A percentile compares a stretch with the other conserved stretches of the same genome.
Evolutionary conservation across 2,113 vertebrate species (phyloP).

Genomic region (Zosterops japonicus): DNA sequence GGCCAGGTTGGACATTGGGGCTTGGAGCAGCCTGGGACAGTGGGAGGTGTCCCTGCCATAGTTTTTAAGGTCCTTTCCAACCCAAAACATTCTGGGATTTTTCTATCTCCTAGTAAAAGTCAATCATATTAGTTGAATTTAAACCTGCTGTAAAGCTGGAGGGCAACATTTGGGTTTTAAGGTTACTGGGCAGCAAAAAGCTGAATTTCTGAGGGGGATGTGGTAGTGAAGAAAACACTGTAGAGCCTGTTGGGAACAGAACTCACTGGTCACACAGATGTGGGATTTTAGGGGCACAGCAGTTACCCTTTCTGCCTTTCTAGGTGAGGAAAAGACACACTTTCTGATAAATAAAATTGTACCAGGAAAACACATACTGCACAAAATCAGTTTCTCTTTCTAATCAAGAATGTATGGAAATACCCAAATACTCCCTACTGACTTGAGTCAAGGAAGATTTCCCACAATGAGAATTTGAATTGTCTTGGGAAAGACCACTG

Average conservation of each 20-base stretch:
- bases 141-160: background rate
- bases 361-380: background rate
- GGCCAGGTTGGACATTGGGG: background rate
- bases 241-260: background rate
- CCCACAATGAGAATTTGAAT: background rate
- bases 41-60: background rate
- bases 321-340: background rate
- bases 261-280: background rate
- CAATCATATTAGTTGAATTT: background rate
- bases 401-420: background rate
- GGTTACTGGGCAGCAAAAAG: background rate
- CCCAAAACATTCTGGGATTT: background rate
- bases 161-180: background rate
- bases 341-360: background rate
- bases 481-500: background rate
- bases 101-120: background rate
- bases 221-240: background rate
- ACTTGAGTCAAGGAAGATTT: background rate
- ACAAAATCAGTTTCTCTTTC: background rate
- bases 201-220: background rate
- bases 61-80: rapidly evolving
- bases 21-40: background rate
- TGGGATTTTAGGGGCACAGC: background rate
- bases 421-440: background rate
- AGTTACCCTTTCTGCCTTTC: background rate